Percentiles rank a stretch among this genome's conserved stretches.
These are phyloP conservation scores for Pammene fasciana DNA, from an alignment of 2,888 invertebrate genomes.

Conservation along the genomic window DNA sequence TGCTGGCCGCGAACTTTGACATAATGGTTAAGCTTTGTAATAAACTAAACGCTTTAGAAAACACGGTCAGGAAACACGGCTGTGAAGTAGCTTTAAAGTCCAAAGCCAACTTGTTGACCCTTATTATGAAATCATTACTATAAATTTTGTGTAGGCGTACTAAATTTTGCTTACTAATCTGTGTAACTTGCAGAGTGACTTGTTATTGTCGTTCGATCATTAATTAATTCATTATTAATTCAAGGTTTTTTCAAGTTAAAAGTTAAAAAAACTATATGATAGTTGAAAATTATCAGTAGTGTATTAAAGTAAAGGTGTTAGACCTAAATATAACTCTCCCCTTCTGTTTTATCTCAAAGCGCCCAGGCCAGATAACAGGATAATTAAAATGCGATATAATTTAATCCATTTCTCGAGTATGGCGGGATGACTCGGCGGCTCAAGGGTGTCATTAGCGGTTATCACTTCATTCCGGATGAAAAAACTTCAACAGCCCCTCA, in stretches of 20 bases:
- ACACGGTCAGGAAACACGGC: neutral
- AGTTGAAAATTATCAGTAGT: neutral
- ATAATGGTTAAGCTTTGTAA: neutral
- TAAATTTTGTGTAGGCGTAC: too few species aligned
- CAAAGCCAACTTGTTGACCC: too few species aligned
- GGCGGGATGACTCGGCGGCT: constrained; percentile 73
- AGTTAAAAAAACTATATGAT: neutral
- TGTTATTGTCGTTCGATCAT: too few species aligned
- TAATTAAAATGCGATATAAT: constrained; percentile 56
- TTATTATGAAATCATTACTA: too few species aligned
- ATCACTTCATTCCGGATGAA: constrained; percentile 84
- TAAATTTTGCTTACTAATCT: too few species aligned
- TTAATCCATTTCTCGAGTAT: constrained; percentile 57
- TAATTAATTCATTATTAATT: neutral
- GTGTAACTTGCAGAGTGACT: too few species aligned
- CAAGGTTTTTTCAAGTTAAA: neutral
- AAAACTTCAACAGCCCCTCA: constrained; percentile 82
- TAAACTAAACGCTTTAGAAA: neutral
- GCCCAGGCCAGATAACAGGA: constrained; percentile 35
- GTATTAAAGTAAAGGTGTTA: neutral
- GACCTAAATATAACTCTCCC: constrained; percentile 2
- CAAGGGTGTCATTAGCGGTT: constrained; percentile 80
- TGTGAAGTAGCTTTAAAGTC: neutral
- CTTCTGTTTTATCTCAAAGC: constrained; percentile 24
- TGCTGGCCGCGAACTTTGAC: constrained; percentile 2